Evolutionary conservation across 2,888 invertebrate genomes (phyloP).

Genomic region (Caenorhabditis becei): DNA sequence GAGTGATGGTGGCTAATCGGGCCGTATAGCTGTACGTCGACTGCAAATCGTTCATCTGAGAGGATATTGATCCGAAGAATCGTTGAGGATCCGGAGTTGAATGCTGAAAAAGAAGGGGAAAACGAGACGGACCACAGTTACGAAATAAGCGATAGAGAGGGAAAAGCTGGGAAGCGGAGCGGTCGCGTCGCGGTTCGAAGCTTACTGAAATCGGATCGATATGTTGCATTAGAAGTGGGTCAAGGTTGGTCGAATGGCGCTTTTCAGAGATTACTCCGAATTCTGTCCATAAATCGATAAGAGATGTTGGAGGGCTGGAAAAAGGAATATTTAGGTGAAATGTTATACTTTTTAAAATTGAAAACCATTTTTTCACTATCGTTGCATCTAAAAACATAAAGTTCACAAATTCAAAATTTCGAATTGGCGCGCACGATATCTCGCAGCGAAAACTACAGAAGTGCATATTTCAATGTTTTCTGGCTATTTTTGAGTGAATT

Average conservation of each 20-base stretch:
- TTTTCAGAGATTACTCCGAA: constrained; percentile 76
- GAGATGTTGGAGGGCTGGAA: constrained; percentile 72
- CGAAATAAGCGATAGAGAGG: background rate
- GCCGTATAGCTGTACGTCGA: constrained; percentile 73
- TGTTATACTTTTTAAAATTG: no score
- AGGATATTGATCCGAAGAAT: constrained; percentile 75
- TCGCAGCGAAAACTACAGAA: no score
- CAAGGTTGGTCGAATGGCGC: constrained; percentile 69
- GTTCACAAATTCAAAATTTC: no score
- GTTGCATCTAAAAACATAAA: no score
- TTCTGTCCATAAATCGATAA: constrained; percentile 80
- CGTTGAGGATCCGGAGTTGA: constrained; percentile 65
- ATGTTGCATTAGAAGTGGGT: constrained; percentile 69
- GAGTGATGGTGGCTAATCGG: constrained; percentile 75
- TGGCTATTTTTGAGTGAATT: no score
- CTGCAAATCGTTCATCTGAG: constrained; percentile 65
- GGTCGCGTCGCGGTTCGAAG: background rate
- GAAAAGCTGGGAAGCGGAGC: constrained; percentile 1
- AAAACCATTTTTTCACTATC: no score
- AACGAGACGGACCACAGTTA: background rate
- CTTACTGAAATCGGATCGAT: constrained; percentile 68
- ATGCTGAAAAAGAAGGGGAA: constrained; percentile 48
- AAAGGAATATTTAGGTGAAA: constrained; percentile 16
- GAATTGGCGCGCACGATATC: no score
- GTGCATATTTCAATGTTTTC: no score